A percentile compares a stretch with the other conserved stretches of the same genome.
phyloP scores from a whole-genome alignment of 2,113 vertebrate genomes.

The Mobula birostris region DNA sequence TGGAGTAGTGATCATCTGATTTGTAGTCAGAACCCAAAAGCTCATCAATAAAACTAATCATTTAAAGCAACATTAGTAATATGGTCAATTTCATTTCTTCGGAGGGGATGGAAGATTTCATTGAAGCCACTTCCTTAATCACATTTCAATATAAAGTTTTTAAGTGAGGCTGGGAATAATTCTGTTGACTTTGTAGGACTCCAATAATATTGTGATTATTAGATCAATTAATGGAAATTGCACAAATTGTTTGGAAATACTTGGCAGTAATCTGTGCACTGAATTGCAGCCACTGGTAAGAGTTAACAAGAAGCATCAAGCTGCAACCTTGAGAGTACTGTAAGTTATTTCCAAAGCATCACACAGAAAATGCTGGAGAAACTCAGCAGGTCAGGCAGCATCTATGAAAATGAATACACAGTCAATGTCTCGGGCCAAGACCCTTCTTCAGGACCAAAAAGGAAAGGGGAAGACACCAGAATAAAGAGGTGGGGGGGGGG shows the following conservation, averaged over 20 bases:
- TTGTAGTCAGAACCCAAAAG: neutral
- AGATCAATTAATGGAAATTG: neutral
- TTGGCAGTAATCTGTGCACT: neutral
- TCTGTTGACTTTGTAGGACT: neutral
- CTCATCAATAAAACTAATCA: conserved; percentile 9
- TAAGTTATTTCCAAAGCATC: neutral
- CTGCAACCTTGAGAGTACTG: neutral
- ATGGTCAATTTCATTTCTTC: neutral
- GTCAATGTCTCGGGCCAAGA: too few relatives aligned
- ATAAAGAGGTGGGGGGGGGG: too few relatives aligned
- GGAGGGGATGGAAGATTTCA: neutral
- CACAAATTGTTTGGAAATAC: neutral
- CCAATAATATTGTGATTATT: conserved; percentile 1
- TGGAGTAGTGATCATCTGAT: neutral
- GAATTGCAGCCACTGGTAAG: neutral
- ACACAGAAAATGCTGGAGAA: too few relatives aligned
- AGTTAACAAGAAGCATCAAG: neutral
- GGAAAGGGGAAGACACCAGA: too few relatives aligned
- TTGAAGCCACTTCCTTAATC: neutral
- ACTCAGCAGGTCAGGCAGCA: too few relatives aligned
- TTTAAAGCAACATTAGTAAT: conserved; percentile 6
- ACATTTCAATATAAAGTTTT: neutral
- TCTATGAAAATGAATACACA: too few relatives aligned
- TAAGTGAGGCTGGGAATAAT: neutral
- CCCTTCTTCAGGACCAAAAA: too few relatives aligned